Conservation (phyloP, 2,113 vertebrate species). For the Pungitius pungitius region DNA sequence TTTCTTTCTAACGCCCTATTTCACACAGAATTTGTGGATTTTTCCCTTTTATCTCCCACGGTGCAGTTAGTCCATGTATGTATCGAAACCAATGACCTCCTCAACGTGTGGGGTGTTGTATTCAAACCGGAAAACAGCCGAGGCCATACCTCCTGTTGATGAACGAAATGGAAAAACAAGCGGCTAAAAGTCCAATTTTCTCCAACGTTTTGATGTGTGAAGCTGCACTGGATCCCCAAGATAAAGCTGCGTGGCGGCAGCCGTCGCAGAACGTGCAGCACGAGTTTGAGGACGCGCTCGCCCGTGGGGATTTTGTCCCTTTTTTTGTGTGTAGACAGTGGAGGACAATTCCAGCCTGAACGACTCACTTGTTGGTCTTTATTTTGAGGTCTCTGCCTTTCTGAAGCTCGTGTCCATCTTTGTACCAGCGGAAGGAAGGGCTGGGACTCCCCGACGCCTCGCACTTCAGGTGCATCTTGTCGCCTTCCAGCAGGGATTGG, state of each 20-base stretch:
- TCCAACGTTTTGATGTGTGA: not conserved
- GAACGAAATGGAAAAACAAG: not conserved
- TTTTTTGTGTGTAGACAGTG: not conserved
- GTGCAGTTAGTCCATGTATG: not conserved
- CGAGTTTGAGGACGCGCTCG: not conserved
- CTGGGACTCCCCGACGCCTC: slow-evolving; percentile 92
- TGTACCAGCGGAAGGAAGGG: slow-evolving; percentile 95
- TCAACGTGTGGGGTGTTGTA: not conserved
- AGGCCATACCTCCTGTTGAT: not conserved
- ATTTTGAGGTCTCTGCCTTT: slow-evolving; percentile 94
- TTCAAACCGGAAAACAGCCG: not conserved
- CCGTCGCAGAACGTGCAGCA: not conserved
- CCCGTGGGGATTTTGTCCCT: not conserved
- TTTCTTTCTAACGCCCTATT: not conserved
- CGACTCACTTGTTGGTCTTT: slow-evolving; percentile 94
- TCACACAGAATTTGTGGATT: not conserved
- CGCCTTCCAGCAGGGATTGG: slow-evolving; percentile 89
- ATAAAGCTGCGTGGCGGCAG: not conserved
- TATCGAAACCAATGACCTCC: not conserved
- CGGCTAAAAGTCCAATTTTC: not conserved
- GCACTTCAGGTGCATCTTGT: slow-evolving; percentile 93
- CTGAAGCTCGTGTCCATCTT: slow-evolving; percentile 94
- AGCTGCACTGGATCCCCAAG: not conserved
- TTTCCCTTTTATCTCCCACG: not conserved
- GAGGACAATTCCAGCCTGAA: not conserved